Evolutionary conservation across 2,113 vertebrate genomes (phyloP), one percentile per base, ranked within the genome.

Genomic region (Piliocolobus tephrosceles): DNA sequence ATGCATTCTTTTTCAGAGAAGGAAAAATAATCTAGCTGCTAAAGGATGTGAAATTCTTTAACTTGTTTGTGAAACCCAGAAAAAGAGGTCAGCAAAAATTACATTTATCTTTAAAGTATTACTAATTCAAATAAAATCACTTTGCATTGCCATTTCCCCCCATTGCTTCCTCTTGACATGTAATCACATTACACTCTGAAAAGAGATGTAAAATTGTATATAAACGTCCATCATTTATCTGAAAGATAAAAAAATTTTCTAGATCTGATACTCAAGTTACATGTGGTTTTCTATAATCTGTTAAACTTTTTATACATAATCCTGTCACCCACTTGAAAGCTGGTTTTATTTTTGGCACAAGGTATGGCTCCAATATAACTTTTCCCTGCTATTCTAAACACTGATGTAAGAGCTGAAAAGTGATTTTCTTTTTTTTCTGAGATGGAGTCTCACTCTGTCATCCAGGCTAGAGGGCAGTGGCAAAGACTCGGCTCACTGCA

Each of bases 41-140:
- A 73, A 85, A 8, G 16, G 93, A 43, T 72, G 5, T 45, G 47
- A 93, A 81, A 85, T 93, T 93, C 66, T 89, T 82, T 20, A 82
- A 25, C 13, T 43, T 88, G 35, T 78, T 76, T 93, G 13, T 85
- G 87, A 84, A 96, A 93, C 32, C 38, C 84, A 57, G 75, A 58
- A 83, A 93, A 90, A 78, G 20, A 82, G 18, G 40, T 79, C 68
- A 96, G 35, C 5, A 79, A 79, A 88, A 88, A 85, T 57, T 47
- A 75, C 7, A 88, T 25, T 52, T 73, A 83, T 57, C 91, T 87
- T 47, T 2, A 78, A 72, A 97, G 68, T 75, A 79, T 76, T 73
- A 93, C 9, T 91, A 70, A 95, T 70, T 93, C 47, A 96, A 96
- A 80, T 75, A 93, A 93, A 96, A 89, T 79, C 52, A 91, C 23